These are phyloP conservation scores for Drosophila mimica DNA, from an alignment of 2,888 invertebrate species.

Conservation along the genomic window DNA sequence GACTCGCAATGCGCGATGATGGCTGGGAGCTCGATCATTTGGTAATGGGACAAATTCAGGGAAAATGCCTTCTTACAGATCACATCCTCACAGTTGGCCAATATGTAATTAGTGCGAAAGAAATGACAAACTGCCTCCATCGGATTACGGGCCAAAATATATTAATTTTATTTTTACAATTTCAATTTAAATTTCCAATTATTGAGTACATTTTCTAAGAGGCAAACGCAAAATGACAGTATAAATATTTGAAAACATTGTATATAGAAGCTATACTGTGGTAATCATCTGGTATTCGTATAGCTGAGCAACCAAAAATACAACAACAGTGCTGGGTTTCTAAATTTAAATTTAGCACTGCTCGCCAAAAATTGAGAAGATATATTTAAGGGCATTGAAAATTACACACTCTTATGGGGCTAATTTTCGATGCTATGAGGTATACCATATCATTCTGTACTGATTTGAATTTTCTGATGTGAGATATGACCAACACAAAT, in stretches of 20 bases:
- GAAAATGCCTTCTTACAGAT: constrained; percentile 87
- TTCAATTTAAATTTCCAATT: constrained; percentile 48
- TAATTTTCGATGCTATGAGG: background rate
- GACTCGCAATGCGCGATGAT: constrained; percentile 87
- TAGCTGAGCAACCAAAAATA: background rate
- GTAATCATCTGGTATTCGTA: constrained; percentile 19
- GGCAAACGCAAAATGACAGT: constrained; percentile 35
- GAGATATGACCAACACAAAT: background rate
- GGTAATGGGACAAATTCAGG: constrained; percentile 88
- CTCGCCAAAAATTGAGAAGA: constrained; percentile 34
- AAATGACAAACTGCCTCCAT: constrained; percentile 89
- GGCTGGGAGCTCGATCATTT: constrained; percentile 88
- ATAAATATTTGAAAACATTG: constrained; percentile 10
- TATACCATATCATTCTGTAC: background rate
- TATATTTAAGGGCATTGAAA: constrained; percentile 8
- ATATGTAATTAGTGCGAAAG: constrained; percentile 89
- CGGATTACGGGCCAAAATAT: background rate
- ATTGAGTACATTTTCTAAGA: constrained; percentile 32
- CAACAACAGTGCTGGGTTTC: constrained; percentile 19
- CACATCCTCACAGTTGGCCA: constrained; percentile 89
- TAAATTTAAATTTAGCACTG: constrained; percentile 41
- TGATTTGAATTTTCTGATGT: background rate
- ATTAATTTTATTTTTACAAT: background rate
- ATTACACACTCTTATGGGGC: constrained; percentile 8
- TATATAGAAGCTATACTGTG: constrained; percentile 18